These are phyloP conservation scores for Drosophila leonis DNA, from an alignment of 2,888 invertebrate species.

Conservation along the genomic window DNA sequence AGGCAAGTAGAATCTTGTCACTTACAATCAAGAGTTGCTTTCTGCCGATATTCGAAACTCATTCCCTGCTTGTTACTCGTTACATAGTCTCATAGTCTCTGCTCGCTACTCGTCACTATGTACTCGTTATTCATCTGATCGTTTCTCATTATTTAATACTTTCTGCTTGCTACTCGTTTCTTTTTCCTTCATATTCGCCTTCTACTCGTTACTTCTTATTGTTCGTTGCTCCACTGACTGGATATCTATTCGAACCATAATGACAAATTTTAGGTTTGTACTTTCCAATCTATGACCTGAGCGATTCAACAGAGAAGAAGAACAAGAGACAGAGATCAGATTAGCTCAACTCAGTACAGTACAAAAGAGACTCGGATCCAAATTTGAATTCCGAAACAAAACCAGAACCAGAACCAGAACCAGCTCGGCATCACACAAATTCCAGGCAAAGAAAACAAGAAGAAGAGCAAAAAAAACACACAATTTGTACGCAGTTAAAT, in stretches of 20 bases:
- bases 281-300: not conserved
- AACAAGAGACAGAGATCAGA: not conserved
- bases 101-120: not conserved
- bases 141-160: not conserved
- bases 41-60: no score
- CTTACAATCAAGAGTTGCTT: no score
- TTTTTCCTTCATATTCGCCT: not conserved
- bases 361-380: not conserved
- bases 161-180: not conserved
- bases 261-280: not conserved
- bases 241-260: not conserved
- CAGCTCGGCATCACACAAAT: slow-evolving; percentile 43
- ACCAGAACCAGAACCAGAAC: slow-evolving; percentile 7
- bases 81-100: not conserved
- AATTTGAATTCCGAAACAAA: slow-evolving; percentile 4
- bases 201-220: not conserved
- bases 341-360: not conserved
- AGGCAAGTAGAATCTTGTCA: no score
- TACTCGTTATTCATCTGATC: not conserved
- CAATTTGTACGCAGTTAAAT: slow-evolving; percentile 66
- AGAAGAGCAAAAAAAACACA: not conserved
- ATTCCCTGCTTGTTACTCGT: no score
- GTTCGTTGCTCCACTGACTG: not conserved
- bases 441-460: slow-evolving; percentile 38
- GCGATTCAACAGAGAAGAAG: not conserved